Conservation (phyloP, 2,888 invertebrate genomes). For the Diabrotica balteata region DNA sequence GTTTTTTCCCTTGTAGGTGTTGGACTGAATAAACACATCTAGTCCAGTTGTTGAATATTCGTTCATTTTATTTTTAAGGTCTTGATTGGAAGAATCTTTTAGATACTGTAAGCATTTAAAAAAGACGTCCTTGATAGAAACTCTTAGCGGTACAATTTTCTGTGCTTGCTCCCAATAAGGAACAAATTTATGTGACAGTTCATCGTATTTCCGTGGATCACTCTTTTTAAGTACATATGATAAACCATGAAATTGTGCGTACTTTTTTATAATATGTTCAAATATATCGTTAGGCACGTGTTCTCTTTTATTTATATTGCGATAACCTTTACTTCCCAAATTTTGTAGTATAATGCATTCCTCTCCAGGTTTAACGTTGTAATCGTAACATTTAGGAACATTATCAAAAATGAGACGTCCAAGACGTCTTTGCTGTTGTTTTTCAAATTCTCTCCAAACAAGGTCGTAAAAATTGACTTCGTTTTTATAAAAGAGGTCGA, state of each 20-base stretch:
- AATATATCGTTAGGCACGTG: constrained; percentile 39
- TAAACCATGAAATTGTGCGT: constrained; percentile 44
- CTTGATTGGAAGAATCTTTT: neutral
- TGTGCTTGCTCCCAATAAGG: constrained; percentile 11
- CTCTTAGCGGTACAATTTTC: constrained; percentile 1
- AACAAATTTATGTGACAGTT: constrained; percentile 1
- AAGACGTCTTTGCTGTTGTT: constrained; percentile 17
- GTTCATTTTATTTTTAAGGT: constrained; percentile 8
- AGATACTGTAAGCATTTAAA: neutral
- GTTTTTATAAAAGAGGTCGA: constrained; percentile 26
- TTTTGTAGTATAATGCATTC: constrained; percentile 39
- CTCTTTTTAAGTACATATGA: constrained; percentile 39
- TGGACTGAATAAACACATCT: constrained; percentile 3
- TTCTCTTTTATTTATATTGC: constrained; percentile 22
- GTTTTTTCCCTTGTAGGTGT: constrained; percentile 19
- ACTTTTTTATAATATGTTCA: constrained; percentile 37
- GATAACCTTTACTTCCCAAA: constrained; percentile 31
- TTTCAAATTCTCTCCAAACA: constrained; percentile 25
- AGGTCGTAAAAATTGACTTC: constrained; percentile 32
- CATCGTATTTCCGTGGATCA: constrained; percentile 29
- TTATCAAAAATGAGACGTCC: constrained; percentile 14
- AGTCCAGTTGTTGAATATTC: neutral
- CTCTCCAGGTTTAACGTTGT: neutral
- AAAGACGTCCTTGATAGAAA: neutral
- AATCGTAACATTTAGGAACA: constrained; percentile 27